Base-by-base conservation (phyloP, 2,797 vertebrate genomes). In the Fistularia tabacaria region DNA sequence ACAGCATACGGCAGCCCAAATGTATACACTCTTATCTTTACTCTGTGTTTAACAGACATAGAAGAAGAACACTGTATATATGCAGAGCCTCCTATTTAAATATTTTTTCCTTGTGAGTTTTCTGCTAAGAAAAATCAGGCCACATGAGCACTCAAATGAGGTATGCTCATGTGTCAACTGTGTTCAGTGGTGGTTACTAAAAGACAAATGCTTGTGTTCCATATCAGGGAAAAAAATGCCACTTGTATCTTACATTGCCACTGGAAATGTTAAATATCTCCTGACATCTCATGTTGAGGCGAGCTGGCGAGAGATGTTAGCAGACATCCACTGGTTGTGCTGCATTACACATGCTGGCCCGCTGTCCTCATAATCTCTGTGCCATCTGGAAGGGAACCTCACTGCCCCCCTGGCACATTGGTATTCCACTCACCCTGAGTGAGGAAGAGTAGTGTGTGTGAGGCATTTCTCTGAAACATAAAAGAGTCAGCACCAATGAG, bases 281-380 rank as follows among this genome's bases (percentile, higher is more conserved):
- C 66, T 68, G 63, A 76, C 74, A 62, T 73, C 63, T 61, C 69
- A 59, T 38, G 49, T 60, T 0, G 76, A 63, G 65, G 50, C 46
- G 68, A 69, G 65, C 72, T 58, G 58, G 52, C 54, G 65, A 63
- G 73, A 69, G 59, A 79, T 60, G 72, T 76, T 70, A 71, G 73
- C 72, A 69, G 69, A 76, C 69, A 59, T 71, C 73, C 65, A 38
- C 64, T 58, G 74, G 76, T 74, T 63, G 60, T 51, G 67, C 72
- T 64, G 71, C 75, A 70, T 70, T 71, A 74, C 76, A 69, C 77
- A 80, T 73, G 68, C 66, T 58, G 66, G 62, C 71, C 70, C 72
- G 79, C 80, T 81, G 80, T 79, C 81, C 69, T 79, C 75, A 52
- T 83, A 81, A 85, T 84, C 73, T 79, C 73, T 14, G 12, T 46